Conservation (phyloP, 2,888 invertebrate genomes). For the Eurytoma adleriae region DNA sequence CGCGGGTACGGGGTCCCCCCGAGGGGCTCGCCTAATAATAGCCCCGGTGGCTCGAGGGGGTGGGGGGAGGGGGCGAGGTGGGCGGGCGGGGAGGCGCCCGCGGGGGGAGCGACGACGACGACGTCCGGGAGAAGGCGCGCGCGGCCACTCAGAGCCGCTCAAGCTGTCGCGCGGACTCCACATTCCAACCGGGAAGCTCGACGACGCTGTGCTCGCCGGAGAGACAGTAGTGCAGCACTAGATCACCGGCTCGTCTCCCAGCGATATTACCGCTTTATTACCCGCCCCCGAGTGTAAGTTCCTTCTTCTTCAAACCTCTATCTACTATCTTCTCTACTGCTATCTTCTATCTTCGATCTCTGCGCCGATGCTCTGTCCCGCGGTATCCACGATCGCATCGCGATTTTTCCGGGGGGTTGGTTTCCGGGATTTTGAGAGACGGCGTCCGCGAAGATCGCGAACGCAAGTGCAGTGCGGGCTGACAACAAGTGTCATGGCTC, state of each 20-base stretch:
- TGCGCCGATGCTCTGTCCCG: no score
- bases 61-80: slow-evolving; percentile 20
- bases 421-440: no score
- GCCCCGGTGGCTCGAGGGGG: slow-evolving; percentile 7
- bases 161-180: slow-evolving; percentile 85
- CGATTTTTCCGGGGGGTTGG: no score
- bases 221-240: slow-evolving; percentile 55
- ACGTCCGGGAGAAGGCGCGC: slow-evolving; percentile 60
- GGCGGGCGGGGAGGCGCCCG: slow-evolving; percentile 3
- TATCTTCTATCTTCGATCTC: no score
- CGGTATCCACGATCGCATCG: no score
- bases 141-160: slow-evolving; percentile 79
- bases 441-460: no score
- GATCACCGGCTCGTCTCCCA: neutral
- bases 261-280: slow-evolving; percentile 1
- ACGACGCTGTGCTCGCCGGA: slow-evolving; percentile 62
- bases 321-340: neutral
- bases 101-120: slow-evolving; percentile 61
- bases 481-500: no score
- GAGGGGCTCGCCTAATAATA: slow-evolving; percentile 49
- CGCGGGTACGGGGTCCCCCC: neutral
- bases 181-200: slow-evolving; percentile 79
- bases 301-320: slow-evolving; percentile 10
- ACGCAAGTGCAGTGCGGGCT: no score
- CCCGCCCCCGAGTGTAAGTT: slow-evolving; percentile 66